Conservation (phyloP, 2,113 vertebrate genomes). For the Corythaixoides concolor region DNA sequence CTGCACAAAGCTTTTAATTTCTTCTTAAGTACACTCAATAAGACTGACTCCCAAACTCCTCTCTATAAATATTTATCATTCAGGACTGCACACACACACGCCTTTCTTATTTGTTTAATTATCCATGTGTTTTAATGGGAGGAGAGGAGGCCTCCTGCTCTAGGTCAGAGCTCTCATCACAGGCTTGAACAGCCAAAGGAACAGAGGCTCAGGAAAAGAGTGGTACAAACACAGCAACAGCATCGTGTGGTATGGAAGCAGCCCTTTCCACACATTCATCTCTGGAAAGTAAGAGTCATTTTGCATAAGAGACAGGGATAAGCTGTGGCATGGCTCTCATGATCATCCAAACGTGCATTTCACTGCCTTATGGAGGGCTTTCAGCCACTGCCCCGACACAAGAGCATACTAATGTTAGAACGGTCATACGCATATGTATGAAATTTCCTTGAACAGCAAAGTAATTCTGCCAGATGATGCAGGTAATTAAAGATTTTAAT, state of each 20-base stretch:
- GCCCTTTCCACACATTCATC: neutral
- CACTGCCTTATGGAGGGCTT: neutral
- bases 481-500: neutral
- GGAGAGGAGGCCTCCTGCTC: neutral
- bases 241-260: neutral
- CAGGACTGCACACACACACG: neutral
- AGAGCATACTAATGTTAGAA: neutral
- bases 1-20: conserved; percentile 46
- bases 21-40: neutral
- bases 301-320: neutral
- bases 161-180: neutral
- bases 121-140: neutral
- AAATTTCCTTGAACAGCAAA: neutral
- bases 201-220: neutral
- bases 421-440: neutral
- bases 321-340: neutral
- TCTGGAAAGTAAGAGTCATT: neutral
- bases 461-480: neutral
- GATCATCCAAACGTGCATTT: neutral
- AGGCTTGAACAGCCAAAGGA: neutral
- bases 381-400: neutral
- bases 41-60: neutral
- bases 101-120: neutral
- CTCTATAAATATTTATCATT: conserved; percentile 20
- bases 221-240: neutral